Evolutionary conservation across 2,113 vertebrate species (phyloP).

Genomic region (Anolis sagrei): DNA sequence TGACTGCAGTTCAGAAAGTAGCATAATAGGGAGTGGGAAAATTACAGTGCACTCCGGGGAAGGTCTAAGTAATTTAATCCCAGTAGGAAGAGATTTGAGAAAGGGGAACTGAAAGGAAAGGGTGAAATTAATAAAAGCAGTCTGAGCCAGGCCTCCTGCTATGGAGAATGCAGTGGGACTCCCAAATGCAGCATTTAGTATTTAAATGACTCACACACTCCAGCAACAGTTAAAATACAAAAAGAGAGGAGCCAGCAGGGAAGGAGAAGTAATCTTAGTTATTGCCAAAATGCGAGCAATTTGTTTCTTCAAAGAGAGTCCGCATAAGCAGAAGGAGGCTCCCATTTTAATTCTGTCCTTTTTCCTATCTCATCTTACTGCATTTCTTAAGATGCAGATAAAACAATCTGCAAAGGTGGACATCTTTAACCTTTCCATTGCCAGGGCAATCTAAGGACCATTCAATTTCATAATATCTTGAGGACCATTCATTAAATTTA

Average conservation of each 20-base stretch:
- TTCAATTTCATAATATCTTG: no score
- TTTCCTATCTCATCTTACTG: not conserved
- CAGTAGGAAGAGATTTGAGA: not conserved
- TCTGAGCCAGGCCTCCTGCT: not conserved
- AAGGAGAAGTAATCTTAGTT: not conserved
- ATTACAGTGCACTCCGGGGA: not conserved
- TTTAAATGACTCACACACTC: conserved; percentile 8
- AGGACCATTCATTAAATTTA: no score
- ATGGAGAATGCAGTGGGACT: not conserved
- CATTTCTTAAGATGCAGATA: not conserved
- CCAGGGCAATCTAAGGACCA: not conserved
- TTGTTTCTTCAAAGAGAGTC: not conserved
- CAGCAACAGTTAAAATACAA: conserved; percentile 5
- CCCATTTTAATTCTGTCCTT: not conserved
- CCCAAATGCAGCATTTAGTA: not conserved
- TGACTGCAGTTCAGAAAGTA: conserved; percentile 1
- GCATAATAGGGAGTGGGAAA: not conserved
- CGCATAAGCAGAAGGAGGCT: not conserved
- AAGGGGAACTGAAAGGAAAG: not conserved
- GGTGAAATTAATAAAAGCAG: not conserved
- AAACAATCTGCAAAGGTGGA: not conserved
- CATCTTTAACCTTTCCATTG: not conserved
- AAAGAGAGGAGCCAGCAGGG: not conserved
- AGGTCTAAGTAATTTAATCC: not conserved
- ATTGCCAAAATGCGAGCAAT: not conserved